Percentiles rank a stretch among this genome's conserved stretches.
These are phyloP conservation scores for Harpagoxenus sublaevis DNA, from an alignment of 2,888 invertebrate genomes.

Conservation along the genomic window DNA sequence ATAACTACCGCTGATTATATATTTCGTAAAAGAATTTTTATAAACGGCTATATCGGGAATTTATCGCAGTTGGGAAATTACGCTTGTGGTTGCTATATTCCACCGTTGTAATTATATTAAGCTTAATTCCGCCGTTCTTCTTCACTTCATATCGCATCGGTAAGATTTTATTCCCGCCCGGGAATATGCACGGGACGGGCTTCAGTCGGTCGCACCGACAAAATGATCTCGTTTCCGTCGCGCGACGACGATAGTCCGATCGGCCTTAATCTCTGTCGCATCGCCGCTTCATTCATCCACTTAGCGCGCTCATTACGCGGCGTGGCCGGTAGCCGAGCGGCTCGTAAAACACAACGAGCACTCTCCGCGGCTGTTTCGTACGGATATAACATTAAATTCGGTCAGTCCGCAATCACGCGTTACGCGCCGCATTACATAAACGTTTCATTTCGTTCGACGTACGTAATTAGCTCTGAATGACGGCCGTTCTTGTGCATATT, in stretches of 20 bases:
- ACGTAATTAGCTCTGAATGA: conserved; percentile 63
- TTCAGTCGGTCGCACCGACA: background rate
- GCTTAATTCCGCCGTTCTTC: conserved; percentile 17
- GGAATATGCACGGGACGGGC: background rate
- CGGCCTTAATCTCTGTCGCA: conserved; percentile 21
- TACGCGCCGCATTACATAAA: conserved; percentile 53
- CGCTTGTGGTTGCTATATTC: background rate
- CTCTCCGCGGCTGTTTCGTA: conserved; percentile 8
- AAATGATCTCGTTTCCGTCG: conserved; percentile 43
- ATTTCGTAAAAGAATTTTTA: conserved; percentile 7
- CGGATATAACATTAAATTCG: conserved; percentile 65
- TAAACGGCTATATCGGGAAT: background rate
- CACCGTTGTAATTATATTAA: conserved; percentile 27
- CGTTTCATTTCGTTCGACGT: conserved; percentile 55
- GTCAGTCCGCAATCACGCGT: conserved; percentile 50
- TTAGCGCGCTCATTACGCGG: conserved; percentile 50
- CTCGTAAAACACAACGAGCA: conserved; percentile 56
- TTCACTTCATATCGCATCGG: background rate
- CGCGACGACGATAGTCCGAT: conserved; percentile 35
- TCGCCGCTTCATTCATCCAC: conserved; percentile 48
- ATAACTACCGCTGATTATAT: background rate
- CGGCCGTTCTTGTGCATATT: conserved; percentile 49
- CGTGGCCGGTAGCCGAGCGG: conserved; percentile 39
- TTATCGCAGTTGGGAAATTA: background rate
- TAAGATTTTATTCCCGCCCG: conserved; percentile 15